Evolutionary conservation across 2,888 invertebrate species (phyloP).

Genomic region (Lamproptera curius): DNA sequence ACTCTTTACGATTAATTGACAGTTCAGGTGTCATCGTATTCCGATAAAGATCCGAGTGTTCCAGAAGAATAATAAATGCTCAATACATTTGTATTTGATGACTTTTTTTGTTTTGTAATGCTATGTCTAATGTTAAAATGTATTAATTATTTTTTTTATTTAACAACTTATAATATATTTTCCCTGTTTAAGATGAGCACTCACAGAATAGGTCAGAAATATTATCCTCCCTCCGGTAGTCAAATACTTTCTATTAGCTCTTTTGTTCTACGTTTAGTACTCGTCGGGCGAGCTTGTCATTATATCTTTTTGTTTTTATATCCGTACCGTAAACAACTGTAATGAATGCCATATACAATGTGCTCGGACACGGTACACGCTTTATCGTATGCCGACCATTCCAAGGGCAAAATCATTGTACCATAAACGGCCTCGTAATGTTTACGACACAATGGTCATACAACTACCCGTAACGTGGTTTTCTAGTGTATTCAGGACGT

Average conservation of each 20-base stretch:
- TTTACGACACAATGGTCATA: constrained; percentile 3
- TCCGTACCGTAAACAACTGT: not conserved
- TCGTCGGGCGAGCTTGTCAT: no score
- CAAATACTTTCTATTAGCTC: no score
- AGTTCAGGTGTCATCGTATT: no score
- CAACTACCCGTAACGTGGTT: constrained; percentile 1
- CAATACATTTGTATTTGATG: not conserved
- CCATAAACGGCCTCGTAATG: constrained; percentile 4
- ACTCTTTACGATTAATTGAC: no score
- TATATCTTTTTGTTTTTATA: not conserved
- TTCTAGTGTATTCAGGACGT: not conserved
- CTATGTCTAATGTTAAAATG: no score
- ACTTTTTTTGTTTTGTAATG: no score
- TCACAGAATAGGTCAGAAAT: no score
- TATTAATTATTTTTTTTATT: no score
- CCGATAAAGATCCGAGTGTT: not conserved
- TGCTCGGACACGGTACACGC: not conserved
- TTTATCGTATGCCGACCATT: not conserved
- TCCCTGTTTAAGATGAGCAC: no score
- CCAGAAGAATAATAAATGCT: not conserved
- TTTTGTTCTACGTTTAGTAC: no score
- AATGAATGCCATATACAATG: not conserved
- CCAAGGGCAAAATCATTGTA: constrained; percentile 7
- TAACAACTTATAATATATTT: no score
- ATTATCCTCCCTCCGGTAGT: no score